Evolutionary conservation across 2,888 invertebrate species (phyloP).

Genomic region (Nyleta sp.): DNA sequence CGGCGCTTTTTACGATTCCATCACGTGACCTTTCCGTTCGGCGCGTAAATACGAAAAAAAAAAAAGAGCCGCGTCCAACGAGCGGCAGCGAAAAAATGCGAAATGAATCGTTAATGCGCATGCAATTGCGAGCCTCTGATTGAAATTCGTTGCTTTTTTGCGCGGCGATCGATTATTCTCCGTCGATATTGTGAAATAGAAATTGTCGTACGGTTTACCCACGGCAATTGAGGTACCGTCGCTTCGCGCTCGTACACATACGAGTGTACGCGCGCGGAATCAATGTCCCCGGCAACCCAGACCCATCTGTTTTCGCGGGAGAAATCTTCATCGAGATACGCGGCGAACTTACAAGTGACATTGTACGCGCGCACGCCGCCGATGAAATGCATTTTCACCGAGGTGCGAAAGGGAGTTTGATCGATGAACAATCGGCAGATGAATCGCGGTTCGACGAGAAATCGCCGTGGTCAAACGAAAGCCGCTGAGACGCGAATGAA

Average conservation of each 20-base stretch:
- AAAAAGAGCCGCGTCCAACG: conserved; percentile 28
- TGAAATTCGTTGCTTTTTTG: conserved; percentile 56
- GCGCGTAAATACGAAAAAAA: conserved; percentile 28
- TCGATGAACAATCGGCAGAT: conserved; percentile 36
- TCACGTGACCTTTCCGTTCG: conserved; percentile 49
- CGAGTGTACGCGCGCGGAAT: conserved; percentile 70
- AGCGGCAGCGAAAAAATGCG: conserved; percentile 63
- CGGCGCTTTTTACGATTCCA: conserved; percentile 31
- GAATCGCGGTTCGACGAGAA: conserved; percentile 30
- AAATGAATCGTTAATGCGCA: conserved; percentile 54
- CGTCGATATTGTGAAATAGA: conserved; percentile 61
- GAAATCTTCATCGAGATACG: conserved; percentile 50
- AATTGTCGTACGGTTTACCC: conserved; percentile 56
- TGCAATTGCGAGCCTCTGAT: conserved; percentile 21
- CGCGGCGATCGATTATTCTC: conserved; percentile 47
- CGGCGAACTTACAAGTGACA: conserved; percentile 40
- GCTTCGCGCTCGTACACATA: conserved; percentile 10
- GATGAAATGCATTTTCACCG: conserved; percentile 54
- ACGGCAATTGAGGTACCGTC: conserved; percentile 13
- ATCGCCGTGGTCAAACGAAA: conserved; percentile 34
- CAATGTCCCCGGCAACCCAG: conserved; percentile 77
- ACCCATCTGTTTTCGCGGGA: conserved; percentile 74
- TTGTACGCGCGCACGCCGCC: conserved; percentile 24
- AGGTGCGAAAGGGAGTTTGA: conserved; percentile 51
- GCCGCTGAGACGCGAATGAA: conserved; percentile 1